These are phyloP conservation scores for Rhadina sibilatrix DNA, from an alignment of 2,113 vertebrate species.

Conservation along the genomic window DNA sequence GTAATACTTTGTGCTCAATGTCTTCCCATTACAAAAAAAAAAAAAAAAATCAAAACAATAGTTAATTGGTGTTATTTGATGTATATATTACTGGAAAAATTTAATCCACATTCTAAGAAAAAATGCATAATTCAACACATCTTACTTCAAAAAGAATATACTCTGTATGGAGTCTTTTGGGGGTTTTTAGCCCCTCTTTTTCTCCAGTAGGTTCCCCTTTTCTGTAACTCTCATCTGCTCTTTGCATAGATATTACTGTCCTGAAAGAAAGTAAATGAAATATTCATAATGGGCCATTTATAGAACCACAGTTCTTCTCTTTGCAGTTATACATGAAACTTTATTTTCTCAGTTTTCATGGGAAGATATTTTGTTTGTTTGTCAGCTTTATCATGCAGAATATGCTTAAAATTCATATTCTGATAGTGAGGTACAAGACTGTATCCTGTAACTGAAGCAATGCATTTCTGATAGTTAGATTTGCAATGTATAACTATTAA, in stretches of 20 bases:
- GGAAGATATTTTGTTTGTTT: neutral
- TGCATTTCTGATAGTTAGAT: neutral
- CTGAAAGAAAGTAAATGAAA: neutral
- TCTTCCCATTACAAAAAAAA: neutral
- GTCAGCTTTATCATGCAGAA: neutral
- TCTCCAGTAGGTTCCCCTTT: neutral
- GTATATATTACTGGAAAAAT: neutral
- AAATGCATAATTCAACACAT: neutral
- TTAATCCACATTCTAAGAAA: neutral
- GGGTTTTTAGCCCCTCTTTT: neutral
- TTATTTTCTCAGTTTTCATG: neutral
- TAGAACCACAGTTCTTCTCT: neutral
- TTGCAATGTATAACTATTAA: neutral
- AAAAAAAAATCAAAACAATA: neutral
- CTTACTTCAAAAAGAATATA: neutral
- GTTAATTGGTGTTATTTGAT: neutral
- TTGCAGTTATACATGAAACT: neutral
- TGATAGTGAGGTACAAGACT: neutral
- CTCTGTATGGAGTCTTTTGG: accelerated
- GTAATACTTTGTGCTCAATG: neutral
- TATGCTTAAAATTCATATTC: neutral
- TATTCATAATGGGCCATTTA: neutral
- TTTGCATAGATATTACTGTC: neutral
- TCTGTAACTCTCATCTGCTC: neutral
- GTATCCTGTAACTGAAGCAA: neutral